A percentile compares a stretch with the other conserved stretches of the same genome.
Conservation (phyloP, 2,113 vertebrate genomes). For the Myocastor coypus region DNA sequence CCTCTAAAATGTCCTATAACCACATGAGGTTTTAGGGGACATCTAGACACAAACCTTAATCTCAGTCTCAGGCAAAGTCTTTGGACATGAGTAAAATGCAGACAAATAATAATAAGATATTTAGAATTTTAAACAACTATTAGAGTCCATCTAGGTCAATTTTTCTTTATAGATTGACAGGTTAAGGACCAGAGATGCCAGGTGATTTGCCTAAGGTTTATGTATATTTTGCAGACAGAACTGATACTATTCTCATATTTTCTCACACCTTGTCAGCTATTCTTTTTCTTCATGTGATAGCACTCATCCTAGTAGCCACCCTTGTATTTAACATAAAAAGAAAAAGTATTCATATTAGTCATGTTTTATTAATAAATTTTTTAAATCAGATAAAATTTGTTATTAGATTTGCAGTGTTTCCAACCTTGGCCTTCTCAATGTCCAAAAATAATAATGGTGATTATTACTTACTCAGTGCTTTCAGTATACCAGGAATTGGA, state of each 20-base stretch:
- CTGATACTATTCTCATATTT: slow-evolving; percentile 1
- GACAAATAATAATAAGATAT: slow-evolving; percentile 52
- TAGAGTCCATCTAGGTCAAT: slow-evolving; percentile 34
- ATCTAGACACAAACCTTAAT: neutral
- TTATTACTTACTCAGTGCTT: slow-evolving; percentile 12
- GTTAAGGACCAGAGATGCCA: slow-evolving; percentile 32
- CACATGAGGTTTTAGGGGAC: neutral
- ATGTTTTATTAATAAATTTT: slow-evolving; percentile 32
- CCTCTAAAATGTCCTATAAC: neutral
- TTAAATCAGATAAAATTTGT: slow-evolving; percentile 51
- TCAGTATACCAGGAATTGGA: slow-evolving; percentile 11
- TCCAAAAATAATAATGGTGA: slow-evolving; percentile 12
- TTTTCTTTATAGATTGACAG: slow-evolving; percentile 57
- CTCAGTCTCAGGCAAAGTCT: no score
- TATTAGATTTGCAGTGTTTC: slow-evolving; percentile 6
- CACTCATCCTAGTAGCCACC: slow-evolving; percentile 32
- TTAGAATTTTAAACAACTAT: slow-evolving; percentile 63
- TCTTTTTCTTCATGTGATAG: slow-evolving; percentile 24
- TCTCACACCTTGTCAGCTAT: slow-evolving; percentile 7
- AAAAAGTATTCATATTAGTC: slow-evolving; percentile 18
- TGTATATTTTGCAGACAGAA: slow-evolving; percentile 53
- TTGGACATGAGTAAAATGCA: no score
- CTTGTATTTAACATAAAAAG: slow-evolving; percentile 35
- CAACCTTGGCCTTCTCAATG: neutral
- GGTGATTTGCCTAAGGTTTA: slow-evolving; percentile 34